Conservation (phyloP, 2,113 vertebrate species). For the Pleuronectes platessa region DNA sequence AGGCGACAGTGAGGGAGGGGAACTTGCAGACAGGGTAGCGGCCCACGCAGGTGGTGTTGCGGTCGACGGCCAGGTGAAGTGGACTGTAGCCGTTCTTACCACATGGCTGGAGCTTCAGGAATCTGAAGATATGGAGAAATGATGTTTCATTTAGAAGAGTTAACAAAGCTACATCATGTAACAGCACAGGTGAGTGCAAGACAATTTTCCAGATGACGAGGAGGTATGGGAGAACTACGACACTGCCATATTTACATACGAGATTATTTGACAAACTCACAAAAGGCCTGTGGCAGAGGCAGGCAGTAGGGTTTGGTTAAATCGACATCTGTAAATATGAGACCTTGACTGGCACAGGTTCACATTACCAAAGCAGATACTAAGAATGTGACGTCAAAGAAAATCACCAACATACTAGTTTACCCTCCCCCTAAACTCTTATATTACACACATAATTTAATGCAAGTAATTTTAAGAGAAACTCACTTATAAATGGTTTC, state of each 20-base stretch:
- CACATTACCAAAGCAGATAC: too few relatives aligned
- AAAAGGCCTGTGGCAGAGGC: too few relatives aligned
- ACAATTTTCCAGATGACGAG: neutral
- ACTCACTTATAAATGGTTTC: constrained; percentile 92
- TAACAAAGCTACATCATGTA: neutral
- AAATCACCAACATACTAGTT: too few relatives aligned
- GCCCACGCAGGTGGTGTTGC: constrained; percentile 96
- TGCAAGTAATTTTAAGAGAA: neutral
- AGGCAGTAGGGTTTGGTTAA: too few relatives aligned
- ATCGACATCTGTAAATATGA: too few relatives aligned
- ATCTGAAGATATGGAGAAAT: constrained; percentile 61
- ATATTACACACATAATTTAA: neutral
- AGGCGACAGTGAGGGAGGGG: constrained; percentile 94
- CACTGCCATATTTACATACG: neutral
- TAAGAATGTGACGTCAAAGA: too few relatives aligned
- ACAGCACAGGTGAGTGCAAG: neutral
- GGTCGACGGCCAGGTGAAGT: constrained; percentile 96
- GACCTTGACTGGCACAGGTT: too few relatives aligned
- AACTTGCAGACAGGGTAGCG: constrained; percentile 98
- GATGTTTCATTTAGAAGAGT: neutral
- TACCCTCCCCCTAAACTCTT: too few relatives aligned
- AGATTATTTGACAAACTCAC: neutral
- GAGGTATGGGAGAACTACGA: neutral
- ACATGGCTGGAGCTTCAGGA: constrained; percentile 94
- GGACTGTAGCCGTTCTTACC: constrained; percentile 97